Evolutionary conservation across 2,113 vertebrate species (phyloP).

Genomic region (Onychorhynchus coronatus): DNA sequence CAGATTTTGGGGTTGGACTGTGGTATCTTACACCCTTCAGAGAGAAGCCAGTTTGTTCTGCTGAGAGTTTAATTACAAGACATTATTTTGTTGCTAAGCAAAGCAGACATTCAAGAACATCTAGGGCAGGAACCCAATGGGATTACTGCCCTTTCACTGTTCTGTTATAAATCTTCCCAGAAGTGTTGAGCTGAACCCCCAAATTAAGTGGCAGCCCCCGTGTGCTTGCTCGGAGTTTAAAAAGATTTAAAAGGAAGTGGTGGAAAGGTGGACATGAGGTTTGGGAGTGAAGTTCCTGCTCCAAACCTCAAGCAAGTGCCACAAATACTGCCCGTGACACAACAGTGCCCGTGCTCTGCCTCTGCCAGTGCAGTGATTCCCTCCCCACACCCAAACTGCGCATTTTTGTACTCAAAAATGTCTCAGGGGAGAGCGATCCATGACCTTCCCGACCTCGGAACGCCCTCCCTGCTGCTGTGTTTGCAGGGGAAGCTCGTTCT

Average conservation of each 20-base stretch:
- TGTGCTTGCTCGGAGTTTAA: background rate
- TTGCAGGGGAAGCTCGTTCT: background rate
- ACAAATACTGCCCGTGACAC: background rate
- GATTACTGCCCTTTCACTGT: background rate
- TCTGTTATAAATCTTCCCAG: background rate
- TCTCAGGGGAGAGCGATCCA: background rate
- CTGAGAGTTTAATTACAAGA: background rate
- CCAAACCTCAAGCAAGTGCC: background rate
- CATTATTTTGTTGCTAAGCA: background rate
- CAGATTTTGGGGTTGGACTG: background rate
- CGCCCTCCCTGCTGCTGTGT: background rate
- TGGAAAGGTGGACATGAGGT: background rate
- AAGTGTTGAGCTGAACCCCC: background rate
- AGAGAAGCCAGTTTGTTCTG: background rate
- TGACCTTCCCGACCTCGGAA: background rate
- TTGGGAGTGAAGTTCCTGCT: background rate
- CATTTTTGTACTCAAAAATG: conserved; percentile 36
- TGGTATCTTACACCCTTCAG: background rate
- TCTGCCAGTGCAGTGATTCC: background rate
- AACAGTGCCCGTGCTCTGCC: background rate
- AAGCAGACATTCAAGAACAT: conserved; percentile 27
- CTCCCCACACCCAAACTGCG: background rate
- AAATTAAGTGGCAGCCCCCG: background rate
- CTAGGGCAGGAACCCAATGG: background rate
- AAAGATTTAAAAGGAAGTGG: background rate